Evolutionary conservation across 2,797 vertebrate genomes (phyloP).

Genomic region (Liasis olivaceus): DNA sequence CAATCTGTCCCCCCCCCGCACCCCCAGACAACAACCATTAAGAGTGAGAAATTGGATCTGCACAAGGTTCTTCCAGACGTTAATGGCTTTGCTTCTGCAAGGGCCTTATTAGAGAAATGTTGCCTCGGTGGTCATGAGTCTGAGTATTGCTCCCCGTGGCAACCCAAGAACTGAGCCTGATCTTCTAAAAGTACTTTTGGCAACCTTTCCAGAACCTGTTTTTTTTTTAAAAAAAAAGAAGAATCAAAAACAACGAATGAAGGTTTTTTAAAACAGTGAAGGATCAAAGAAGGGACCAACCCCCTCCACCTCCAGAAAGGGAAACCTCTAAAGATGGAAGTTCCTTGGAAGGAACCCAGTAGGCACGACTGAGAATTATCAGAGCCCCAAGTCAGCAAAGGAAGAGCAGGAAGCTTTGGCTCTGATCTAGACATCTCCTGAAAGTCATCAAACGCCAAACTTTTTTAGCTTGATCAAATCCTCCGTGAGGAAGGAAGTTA

Average conservation of each 20-base stretch:
- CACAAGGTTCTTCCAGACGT: not conserved
- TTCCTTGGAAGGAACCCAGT: no score
- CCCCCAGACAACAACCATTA: not conserved
- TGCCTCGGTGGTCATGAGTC: not conserved
- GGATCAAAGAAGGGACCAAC: no score
- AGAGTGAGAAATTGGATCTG: not conserved
- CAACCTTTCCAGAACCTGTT: not conserved
- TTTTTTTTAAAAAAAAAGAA: not conserved
- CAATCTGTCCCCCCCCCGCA: not conserved
- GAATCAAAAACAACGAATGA: no score
- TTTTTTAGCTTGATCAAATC: no score
- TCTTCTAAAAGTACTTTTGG: not conserved
- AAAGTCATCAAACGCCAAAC: no score
- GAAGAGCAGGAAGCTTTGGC: not conserved
- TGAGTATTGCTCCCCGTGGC: constrained; percentile 15
- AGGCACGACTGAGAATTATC: not conserved
- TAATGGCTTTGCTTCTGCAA: not conserved
- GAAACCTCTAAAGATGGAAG: no score
- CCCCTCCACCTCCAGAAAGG: no score
- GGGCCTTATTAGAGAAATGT: not conserved
- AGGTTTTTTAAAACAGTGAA: no score
- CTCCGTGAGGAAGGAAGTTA: no score
- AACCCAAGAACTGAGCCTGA: not conserved
- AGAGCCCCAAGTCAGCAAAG: not conserved
- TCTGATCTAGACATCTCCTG: no score